Conservation (phyloP, 2,113 vertebrate species). For the Paralichthys olivaceus region DNA sequence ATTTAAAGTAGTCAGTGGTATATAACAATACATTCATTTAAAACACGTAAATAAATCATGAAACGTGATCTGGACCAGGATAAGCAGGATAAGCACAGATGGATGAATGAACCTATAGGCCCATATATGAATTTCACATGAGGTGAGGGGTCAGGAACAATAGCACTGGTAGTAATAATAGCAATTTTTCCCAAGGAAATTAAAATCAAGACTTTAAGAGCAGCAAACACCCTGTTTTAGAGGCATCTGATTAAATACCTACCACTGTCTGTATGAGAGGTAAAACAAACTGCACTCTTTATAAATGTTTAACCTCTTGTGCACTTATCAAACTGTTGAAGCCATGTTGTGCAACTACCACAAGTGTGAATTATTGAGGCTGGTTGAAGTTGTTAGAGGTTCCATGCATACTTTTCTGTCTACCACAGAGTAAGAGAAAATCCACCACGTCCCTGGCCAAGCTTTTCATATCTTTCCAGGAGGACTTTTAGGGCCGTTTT, state of each 20-base stretch:
- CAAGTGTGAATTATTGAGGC: background rate
- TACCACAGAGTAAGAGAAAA: conserved; percentile 15
- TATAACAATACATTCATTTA: background rate
- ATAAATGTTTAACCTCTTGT: background rate
- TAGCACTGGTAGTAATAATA: background rate
- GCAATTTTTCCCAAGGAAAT: too few relatives aligned
- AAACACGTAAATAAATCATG: background rate
- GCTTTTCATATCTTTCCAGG: conserved; percentile 46
- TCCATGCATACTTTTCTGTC: background rate
- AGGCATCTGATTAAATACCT: too few relatives aligned
- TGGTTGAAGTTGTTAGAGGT: background rate
- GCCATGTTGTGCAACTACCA: background rate
- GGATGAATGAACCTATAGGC: background rate
- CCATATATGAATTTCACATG: background rate
- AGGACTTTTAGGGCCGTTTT: conserved; percentile 23
- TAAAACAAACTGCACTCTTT: background rate
- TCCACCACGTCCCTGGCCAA: conserved; percentile 2
- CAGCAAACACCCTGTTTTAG: too few relatives aligned
- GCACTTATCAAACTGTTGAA: background rate
- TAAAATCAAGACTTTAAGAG: too few relatives aligned
- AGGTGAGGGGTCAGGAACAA: background rate
- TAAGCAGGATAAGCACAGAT: background rate
- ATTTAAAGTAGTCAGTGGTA: too few relatives aligned
- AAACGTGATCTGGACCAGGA: background rate
- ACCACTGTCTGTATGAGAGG: background rate